These are phyloP conservation scores for Clarias fuscus DNA, from an alignment of 2,797 vertebrate species.

Conservation along the genomic window DNA sequence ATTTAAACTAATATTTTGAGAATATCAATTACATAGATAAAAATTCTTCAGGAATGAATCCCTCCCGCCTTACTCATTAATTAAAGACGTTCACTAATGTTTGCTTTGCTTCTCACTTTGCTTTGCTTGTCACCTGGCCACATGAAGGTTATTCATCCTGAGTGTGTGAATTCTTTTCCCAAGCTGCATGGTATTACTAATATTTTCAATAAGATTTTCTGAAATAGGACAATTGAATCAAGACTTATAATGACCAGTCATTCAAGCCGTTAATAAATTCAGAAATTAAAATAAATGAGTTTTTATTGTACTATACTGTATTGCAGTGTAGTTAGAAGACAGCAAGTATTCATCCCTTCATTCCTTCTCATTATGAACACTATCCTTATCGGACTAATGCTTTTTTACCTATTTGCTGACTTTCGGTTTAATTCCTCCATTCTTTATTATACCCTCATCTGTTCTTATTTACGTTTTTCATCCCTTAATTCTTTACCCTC, in stretches of 20 bases:
- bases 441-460: not conserved
- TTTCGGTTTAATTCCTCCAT: not conserved
- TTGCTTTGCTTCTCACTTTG: not conserved
- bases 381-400: not conserved
- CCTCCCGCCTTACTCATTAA: not conserved
- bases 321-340: not conserved
- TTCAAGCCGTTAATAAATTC: not conserved
- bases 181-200: not conserved
- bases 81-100: conserved; percentile 4
- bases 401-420: not conserved
- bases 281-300: not conserved
- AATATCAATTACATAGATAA: conserved; percentile 23
- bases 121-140: conserved; percentile 45
- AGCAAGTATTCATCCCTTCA: not conserved
- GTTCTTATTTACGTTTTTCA: not conserved
- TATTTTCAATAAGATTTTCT: not conserved
- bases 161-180: not conserved
- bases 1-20: conserved; percentile 26
- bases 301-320: not conserved
- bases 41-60: conserved; percentile 11
- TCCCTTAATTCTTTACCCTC: not conserved
- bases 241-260: not conserved
- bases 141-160: conserved; percentile 22
- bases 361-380: not conserved
- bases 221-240: not conserved